Base-by-base conservation (phyloP, 2,888 invertebrate genomes). In the Auanema sp. region DNA sequence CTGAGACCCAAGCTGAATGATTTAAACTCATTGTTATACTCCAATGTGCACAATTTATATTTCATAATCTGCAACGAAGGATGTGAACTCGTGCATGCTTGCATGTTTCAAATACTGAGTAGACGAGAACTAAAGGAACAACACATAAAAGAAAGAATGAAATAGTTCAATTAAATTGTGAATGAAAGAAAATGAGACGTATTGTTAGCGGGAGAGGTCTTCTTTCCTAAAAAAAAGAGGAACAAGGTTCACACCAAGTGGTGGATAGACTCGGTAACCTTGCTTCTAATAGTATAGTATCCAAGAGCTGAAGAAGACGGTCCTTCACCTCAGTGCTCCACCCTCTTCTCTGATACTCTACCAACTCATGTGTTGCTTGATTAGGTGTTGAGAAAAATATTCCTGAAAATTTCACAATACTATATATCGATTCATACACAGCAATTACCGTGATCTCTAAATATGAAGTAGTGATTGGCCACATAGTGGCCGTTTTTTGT, bases 401-500 rank as follows among this genome's bases (percentile, higher is more conserved):
- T 5, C 10, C 56, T 56, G 43, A 56, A 33, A 33, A 8, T 8
- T 33, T 33, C n/a, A n/a, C n/a, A n/a, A n/a, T n/a, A n/a, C 54
- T 16, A 52, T 21, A 6, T 12, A 12, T 14, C 4, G 8, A 6
- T 24, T 8, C 21, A 23, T n/a, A n/a, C 41, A 14, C 11, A 33
- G 14, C n/a, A 55, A 33, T 18, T 40, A 55, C 40, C 55, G 16
- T 55, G 42, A n/a, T n/a, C 2, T 16, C 21, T 16, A 12, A 56
- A 18, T 42, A 8, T 21, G 33, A 54, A 53, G 10, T 2, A 21
- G 47, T 54, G 47, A 16, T 21, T 44, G 21, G 54, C 60, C 10
- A 60, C 41, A 42, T 60, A 60, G n/a, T 60, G 60, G 1, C 60
- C 60, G 18, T 60, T 55, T 11, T 16, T 47, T n/a, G 60, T 60